Percentiles rank a stretch among this genome's conserved stretches.
Evolutionary conservation across 2,888 invertebrate genomes (phyloP).

Genomic region (Xiphydria camelus): DNA sequence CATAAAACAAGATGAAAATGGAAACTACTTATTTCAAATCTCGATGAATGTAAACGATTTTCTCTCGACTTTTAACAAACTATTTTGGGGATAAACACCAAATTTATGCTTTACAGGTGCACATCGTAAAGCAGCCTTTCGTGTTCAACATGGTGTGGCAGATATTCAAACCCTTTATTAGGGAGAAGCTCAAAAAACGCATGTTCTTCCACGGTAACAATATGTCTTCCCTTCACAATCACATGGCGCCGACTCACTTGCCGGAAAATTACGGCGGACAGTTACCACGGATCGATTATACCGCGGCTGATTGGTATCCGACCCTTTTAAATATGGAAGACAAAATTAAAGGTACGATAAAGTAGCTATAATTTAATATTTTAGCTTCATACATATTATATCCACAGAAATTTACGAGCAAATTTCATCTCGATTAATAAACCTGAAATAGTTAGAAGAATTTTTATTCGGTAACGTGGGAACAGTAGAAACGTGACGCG

Average conservation of each 20-base stretch:
- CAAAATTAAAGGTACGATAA: conserved; percentile 61
- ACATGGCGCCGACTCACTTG: conserved; percentile 69
- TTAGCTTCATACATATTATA: not conserved
- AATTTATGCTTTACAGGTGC: conserved; percentile 59
- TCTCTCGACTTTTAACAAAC: not conserved
- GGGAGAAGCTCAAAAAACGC: conserved; percentile 76
- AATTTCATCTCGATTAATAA: no score
- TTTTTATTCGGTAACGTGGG: no score
- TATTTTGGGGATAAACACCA: conserved; percentile 4
- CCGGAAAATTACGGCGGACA: conserved; percentile 79
- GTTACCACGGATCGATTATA: conserved; percentile 75
- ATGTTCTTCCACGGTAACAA: conserved; percentile 83
- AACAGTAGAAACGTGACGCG: no score
- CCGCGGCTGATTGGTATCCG: conserved; percentile 78
- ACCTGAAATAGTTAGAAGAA: no score
- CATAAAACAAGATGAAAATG: no score
- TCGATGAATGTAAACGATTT: not conserved
- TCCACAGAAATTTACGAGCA: no score
- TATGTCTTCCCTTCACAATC: conserved; percentile 76
- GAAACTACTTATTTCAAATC: no score
- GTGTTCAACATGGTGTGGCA: conserved; percentile 84
- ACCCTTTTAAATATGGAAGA: conserved; percentile 67
- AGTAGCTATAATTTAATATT: not conserved
- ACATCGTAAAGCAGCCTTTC: conserved; percentile 83
- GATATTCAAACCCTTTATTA: conserved; percentile 82